Base-by-base conservation (phyloP, 2,888 invertebrate species). In the Microplitis deprimator region DNA sequence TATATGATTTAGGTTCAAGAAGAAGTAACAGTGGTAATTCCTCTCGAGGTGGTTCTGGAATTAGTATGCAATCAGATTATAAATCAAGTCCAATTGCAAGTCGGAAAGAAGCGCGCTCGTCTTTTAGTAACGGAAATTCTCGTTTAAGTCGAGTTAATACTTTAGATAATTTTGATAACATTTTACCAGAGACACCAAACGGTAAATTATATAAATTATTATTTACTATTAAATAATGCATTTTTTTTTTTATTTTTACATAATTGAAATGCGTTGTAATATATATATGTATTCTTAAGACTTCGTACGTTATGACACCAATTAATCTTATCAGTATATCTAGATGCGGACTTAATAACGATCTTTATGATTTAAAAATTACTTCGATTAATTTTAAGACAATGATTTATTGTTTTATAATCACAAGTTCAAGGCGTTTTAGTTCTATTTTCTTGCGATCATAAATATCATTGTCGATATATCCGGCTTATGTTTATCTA, bases 21-120 rank as follows among this genome's bases (percentile, higher is more conserved):
- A 88, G 91, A 81, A 92, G 91, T 77, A 91, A 91, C 80, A 92
- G 92, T 81, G 92, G 92, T 1, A 86, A 92, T 64, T 92, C 92
- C 7, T 92, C 92, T 5, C 89, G 92, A 81, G 91, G 90, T 62
- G 92, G 91, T 68, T 92, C 92, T n/a, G 91, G 91, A 50, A 91
- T 92, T 85, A 92, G 91, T 81, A 88, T 90, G 1, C 88, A 91
- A 38, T 91, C 91, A 1, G 91, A 91, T 83, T 87, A 90, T 74
- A 87, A 86, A 72, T 82, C 85, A 40, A 89, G 89, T 85, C 88
- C 89, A 60, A 83, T 82, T 13, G 80, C 81, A 60, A 80, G 73
- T 4, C 85, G 83, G 68, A 82, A 78, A 29, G 88, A 88, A 78
- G 80, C 81, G 73, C 86, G 85, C 77, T 81, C 80, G 73, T 79